Conservation (phyloP, 2,113 vertebrate genomes). For the Cottus gobio region DNA sequence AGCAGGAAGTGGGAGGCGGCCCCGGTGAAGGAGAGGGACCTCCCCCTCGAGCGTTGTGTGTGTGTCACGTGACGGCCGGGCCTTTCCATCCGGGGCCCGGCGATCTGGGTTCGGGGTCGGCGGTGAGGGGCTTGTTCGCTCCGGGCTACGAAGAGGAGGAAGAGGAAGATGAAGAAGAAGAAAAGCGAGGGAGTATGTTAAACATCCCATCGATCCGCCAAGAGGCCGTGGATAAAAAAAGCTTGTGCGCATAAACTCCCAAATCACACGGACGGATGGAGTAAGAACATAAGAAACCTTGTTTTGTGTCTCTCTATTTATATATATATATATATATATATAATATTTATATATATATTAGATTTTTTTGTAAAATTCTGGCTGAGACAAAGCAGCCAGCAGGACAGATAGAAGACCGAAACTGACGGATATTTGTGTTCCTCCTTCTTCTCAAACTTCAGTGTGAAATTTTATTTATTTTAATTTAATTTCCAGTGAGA, state of each 20-base stretch:
- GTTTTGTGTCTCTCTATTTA: no score
- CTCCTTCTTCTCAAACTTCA: no score
- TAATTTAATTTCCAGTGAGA: no score
- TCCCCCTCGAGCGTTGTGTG: conserved; percentile 64
- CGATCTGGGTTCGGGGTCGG: conserved; percentile 60
- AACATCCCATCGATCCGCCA: conserved; percentile 73
- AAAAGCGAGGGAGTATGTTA: conserved; percentile 69
- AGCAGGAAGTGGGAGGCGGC: conserved; percentile 76
- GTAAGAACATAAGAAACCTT: no score
- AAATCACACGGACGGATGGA: conserved; percentile 24
- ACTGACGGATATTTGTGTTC: no score
- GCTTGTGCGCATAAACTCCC: conserved; percentile 24
- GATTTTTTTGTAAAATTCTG: no score
- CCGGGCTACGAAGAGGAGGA: conserved; percentile 60
- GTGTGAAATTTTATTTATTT: no score
- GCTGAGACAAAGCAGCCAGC: no score
- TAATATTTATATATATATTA: no score
- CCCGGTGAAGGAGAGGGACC: conserved; percentile 45
- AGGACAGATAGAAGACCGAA: no score
- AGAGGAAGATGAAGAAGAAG: no score
- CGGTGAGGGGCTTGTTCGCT: conserved; percentile 66
- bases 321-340: no score
- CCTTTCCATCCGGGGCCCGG: conserved; percentile 57
- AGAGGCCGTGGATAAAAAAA: conserved; percentile 11
- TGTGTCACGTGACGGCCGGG: conserved; percentile 40